phyloP scores from a whole-genome alignment of 2,888 invertebrate genomes.

The Thumatha senex region DNA sequence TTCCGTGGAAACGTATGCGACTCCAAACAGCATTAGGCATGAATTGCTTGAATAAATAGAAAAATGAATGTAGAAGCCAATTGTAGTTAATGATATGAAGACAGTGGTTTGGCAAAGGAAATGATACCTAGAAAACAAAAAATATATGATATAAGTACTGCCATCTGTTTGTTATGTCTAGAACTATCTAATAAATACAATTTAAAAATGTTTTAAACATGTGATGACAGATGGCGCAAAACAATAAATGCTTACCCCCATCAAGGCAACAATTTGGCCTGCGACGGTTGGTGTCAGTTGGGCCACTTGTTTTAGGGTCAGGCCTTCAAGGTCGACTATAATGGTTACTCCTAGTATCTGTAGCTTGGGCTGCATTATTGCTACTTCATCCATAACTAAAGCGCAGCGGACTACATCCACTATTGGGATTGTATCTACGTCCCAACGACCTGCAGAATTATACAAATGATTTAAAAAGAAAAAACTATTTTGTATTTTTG shows the following conservation, averaged over 20 bases:
- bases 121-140: slow-evolving; percentile 82
- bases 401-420: slow-evolving; percentile 70
- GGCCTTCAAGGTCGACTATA: slow-evolving; percentile 69
- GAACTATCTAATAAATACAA: not conserved
- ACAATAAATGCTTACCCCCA: slow-evolving; percentile 61
- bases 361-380: slow-evolving; percentile 69
- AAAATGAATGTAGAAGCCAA: slow-evolving; percentile 90
- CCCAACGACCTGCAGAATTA: slow-evolving; percentile 62
- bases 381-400: slow-evolving; percentile 70
- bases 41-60: slow-evolving; percentile 90
- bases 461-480: not conserved
- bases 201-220: not conserved
- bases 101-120: slow-evolving; percentile 88
- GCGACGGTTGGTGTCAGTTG: slow-evolving; percentile 67
- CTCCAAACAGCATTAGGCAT: slow-evolving; percentile 86
- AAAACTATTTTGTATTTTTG: too few relatives aligned
- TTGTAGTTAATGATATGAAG: slow-evolving; percentile 91
- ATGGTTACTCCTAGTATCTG: slow-evolving; percentile 74
- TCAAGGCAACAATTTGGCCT: slow-evolving; percentile 65
- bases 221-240: slow-evolving; percentile 15
- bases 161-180: not conserved
- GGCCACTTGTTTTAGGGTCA: slow-evolving; percentile 60
- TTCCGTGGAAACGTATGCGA: slow-evolving; percentile 70
- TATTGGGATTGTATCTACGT: slow-evolving; percentile 57
- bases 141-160: not conserved